These are phyloP conservation scores for Sturnira hondurensis DNA, from an alignment of 2,113 vertebrate genomes.

Conservation along the genomic window DNA sequence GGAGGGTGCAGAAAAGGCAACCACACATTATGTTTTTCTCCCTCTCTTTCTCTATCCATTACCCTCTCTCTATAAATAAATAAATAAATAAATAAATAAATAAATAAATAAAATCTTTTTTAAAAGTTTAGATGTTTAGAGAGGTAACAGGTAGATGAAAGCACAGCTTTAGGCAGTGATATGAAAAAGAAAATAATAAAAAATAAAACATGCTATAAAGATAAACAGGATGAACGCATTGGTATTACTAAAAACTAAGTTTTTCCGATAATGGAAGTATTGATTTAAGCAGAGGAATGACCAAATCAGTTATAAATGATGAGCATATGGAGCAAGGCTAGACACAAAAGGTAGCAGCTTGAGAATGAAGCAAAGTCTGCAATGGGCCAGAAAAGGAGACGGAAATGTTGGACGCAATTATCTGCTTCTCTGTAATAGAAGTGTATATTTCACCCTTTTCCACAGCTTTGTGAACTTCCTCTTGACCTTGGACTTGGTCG, in stretches of 20 bases:
- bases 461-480: not conserved
- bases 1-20: no score
- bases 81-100: no score
- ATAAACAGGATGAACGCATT: not conserved
- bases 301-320: not conserved
- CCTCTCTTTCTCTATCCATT: no score
- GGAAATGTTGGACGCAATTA: not conserved
- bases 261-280: not conserved
- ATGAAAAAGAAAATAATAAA: not conserved
- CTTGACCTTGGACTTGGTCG: not conserved
- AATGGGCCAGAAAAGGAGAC: not conserved
- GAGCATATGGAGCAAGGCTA: not conserved
- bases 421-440: not conserved
- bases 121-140: not conserved
- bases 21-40: no score
- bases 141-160: not conserved
- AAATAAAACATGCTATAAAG: not conserved
- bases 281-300: not conserved
- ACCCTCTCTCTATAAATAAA: no score
- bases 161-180: not conserved
- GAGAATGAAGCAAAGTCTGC: not conserved
- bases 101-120: no score
- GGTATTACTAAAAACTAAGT: not conserved
- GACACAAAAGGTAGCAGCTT: not conserved
- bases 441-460: not conserved